phyloP scores from a whole-genome alignment of 2,888 invertebrate species.

The Gasteruption jaculator region DNA sequence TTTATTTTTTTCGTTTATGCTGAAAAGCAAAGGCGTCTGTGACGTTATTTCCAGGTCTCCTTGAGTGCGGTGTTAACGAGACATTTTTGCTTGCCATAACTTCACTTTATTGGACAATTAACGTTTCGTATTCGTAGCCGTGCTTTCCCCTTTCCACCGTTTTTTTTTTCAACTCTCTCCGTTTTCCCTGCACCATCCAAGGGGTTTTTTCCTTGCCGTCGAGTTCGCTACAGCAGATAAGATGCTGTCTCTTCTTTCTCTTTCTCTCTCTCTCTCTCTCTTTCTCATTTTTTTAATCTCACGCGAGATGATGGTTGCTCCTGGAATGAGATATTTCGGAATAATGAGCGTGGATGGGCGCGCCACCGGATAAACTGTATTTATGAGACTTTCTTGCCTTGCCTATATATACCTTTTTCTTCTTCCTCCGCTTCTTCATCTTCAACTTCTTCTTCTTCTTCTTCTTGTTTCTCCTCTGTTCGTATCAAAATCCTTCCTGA shows the following conservation, averaged over 20 bases:
- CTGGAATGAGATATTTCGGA: conserved; percentile 48
- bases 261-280: conserved; percentile 11
- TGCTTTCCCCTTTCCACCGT: conserved; percentile 13
- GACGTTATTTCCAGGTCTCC: conserved; percentile 41
- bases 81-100: conserved; percentile 42
- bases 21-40: conserved; percentile 12
- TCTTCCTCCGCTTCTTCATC: conserved; percentile 29
- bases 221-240: conserved; percentile 1
- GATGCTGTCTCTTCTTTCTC: conserved; percentile 15
- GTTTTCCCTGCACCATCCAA: conserved; percentile 3
- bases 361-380: conserved; percentile 50
- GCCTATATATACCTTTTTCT: conserved; percentile 27
- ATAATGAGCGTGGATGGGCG: conserved; percentile 50
- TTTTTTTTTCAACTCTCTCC: conserved; percentile 4
- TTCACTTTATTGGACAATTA: conserved; percentile 50
- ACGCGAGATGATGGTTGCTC: conserved; percentile 3
- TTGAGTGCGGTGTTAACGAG: conserved; percentile 34
- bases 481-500: conserved; percentile 22
- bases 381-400: conserved; percentile 41
- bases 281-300: conserved; percentile 12
- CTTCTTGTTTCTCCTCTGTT: no score
- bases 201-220: conserved; percentile 10
- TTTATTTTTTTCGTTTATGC: neutral
- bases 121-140: conserved; percentile 34
- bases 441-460: conserved; percentile 28